Evolutionary conservation across 2,797 vertebrate genomes (phyloP).

Genomic region (Micropoecilia bifurca): DNA sequence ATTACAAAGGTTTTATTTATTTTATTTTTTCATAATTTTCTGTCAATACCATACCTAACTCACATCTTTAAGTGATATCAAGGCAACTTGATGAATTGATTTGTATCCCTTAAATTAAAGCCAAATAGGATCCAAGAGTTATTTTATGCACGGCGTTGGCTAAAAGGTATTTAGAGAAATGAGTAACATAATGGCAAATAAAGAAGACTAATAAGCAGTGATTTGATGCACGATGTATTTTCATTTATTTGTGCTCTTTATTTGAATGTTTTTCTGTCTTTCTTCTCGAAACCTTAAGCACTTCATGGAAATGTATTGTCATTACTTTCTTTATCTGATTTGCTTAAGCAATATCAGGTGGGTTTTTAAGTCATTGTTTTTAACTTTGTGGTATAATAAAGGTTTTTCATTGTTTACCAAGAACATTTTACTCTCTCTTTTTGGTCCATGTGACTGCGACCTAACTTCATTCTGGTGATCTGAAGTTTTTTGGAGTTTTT

Average conservation of each 20-base stretch:
- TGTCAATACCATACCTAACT: neutral
- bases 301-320: slow-evolving; percentile 38
- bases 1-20: neutral
- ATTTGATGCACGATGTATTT: slow-evolving; percentile 29
- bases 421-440: neutral
- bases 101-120: slow-evolving; percentile 24
- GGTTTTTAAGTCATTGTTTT: slow-evolving; percentile 31
- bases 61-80: slow-evolving; percentile 13
- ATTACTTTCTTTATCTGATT: slow-evolving; percentile 20
- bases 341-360: slow-evolving; percentile 36
- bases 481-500: neutral
- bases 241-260: slow-evolving; percentile 9
- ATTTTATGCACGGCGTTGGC: slow-evolving; percentile 25
- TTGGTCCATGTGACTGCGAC: neutral
- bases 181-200: slow-evolving; percentile 2
- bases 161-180: slow-evolving; percentile 8
- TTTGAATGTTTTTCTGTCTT: neutral
- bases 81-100: slow-evolving; percentile 18
- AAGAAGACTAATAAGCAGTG: slow-evolving; percentile 4
- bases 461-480: neutral
- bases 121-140: slow-evolving; percentile 36
- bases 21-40: neutral
- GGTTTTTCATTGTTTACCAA: slow-evolving; percentile 15
- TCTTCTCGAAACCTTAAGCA: slow-evolving; percentile 36
- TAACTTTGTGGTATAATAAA: slow-evolving; percentile 73